A percentile compares a stretch with the other conserved stretches of the same genome.
phyloP scores from a whole-genome alignment of 2,888 invertebrate species.

The Cordilura impudica region DNA sequence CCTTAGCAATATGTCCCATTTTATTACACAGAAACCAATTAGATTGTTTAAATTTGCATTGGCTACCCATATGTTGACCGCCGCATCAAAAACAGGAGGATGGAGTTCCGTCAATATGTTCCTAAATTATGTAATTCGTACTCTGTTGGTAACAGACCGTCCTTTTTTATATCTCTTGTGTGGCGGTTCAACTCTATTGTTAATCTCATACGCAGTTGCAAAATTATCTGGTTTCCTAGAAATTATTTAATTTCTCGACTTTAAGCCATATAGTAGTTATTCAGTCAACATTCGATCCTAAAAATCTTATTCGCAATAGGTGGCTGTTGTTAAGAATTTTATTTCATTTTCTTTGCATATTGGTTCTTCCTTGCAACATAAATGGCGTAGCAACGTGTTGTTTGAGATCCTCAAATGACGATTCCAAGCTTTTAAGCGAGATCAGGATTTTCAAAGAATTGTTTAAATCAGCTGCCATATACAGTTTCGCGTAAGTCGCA shows the following conservation, averaged over 20 bases:
- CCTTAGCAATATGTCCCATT: no score
- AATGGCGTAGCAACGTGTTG: background rate
- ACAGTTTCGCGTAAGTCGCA: background rate
- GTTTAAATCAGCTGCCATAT: background rate
- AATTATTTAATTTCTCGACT: background rate
- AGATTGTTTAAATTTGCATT: no score
- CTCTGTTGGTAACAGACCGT: background rate
- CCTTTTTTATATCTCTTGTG: background rate
- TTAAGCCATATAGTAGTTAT: background rate
- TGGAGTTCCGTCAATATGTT: no score
- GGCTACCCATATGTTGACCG: background rate
- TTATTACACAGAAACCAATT: no score
- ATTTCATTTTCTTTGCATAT: slow-evolving; percentile 23
- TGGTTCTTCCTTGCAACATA: slow-evolving; percentile 13
- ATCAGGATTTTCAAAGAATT: no score
- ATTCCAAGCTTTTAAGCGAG: background rate
- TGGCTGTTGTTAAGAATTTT: slow-evolving; percentile 37
- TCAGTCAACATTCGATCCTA: slow-evolving; percentile 23
- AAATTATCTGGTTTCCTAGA: background rate
- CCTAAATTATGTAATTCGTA: background rate
- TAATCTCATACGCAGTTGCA: background rate
- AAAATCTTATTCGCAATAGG: slow-evolving; percentile 49
- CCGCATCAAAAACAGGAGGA: no score
- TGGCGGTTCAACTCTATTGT: background rate
- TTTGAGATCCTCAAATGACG: slow-evolving; percentile 13